These are phyloP conservation scores for Ramphastos sulfuratus DNA, from an alignment of 2,113 vertebrate species.

Conservation along the genomic window DNA sequence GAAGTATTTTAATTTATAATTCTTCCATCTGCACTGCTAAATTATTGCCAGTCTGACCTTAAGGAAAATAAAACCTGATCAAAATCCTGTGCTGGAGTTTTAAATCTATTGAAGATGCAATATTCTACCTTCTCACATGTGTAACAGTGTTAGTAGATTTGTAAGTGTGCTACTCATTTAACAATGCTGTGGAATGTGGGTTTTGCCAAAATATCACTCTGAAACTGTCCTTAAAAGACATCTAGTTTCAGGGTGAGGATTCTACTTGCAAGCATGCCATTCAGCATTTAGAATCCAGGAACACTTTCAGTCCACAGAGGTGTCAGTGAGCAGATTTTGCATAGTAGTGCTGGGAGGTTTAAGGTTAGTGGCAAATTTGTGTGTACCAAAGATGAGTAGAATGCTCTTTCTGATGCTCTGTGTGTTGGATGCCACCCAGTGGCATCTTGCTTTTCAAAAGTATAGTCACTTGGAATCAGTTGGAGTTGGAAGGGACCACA, in stretches of 20 bases:
- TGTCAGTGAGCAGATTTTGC: neutral
- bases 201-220: neutral
- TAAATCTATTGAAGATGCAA: no score
- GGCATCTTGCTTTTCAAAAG: neutral
- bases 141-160: no score
- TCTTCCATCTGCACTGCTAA: no score
- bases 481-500: no score
- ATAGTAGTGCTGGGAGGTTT: neutral
- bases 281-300: neutral
- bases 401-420: neutral
- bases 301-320: neutral
- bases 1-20: no score
- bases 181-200: neutral
- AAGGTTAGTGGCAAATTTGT: neutral
- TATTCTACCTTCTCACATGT: no score
- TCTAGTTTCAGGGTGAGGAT: neutral
- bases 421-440: neutral
- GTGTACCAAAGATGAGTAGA: neutral
- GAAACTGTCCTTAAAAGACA: neutral
- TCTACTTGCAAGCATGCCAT: neutral
- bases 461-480: accelerated
- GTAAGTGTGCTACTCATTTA: no score
- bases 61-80: no score
- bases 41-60: no score
- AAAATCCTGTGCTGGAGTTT: no score